Evolutionary conservation across 2,113 vertebrate species (phyloP).

Genomic region (Anarrhichthys ocellatus): DNA sequence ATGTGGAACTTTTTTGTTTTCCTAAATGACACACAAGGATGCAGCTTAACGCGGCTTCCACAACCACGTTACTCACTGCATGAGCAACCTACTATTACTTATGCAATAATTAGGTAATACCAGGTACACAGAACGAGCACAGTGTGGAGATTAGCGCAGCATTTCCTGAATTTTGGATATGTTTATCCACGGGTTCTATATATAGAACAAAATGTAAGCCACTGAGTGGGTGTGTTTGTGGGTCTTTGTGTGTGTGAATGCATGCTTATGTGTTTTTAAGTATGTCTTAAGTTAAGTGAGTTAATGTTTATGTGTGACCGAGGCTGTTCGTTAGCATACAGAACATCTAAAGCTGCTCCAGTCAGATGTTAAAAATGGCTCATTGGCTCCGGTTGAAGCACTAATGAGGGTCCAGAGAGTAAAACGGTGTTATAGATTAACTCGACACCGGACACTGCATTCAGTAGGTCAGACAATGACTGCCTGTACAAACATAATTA

Average conservation of each 20-base stretch:
- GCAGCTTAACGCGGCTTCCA: constrained; percentile 43
- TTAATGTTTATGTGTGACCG: constrained; percentile 67
- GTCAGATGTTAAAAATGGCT: constrained; percentile 12
- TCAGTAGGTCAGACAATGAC: not conserved
- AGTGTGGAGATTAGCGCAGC: constrained; percentile 33
- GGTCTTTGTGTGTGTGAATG: constrained; percentile 44
- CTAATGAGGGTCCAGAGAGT: constrained; percentile 34
- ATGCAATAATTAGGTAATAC: constrained; percentile 49
- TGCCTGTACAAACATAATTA: not conserved
- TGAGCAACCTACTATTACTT: constrained; percentile 43
- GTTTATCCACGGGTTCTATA: constrained; percentile 34
- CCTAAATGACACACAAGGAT: constrained; percentile 45
- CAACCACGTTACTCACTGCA: constrained; percentile 54
- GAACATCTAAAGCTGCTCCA: constrained; percentile 8
- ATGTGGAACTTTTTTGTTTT: constrained; percentile 53
- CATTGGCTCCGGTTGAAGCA: constrained; percentile 43
- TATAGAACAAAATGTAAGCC: constrained; percentile 36
- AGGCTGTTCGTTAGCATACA: constrained; percentile 44
- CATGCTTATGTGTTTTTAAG: constrained; percentile 62
- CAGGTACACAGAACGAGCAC: constrained; percentile 1
- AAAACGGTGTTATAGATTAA: constrained; percentile 42
- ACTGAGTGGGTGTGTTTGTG: constrained; percentile 45
- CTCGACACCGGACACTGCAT: not conserved
- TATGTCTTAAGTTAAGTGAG: constrained; percentile 39
- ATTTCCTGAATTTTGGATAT: constrained; percentile 36